Evolutionary conservation across 2,888 invertebrate genomes (phyloP), one percentile per base, ranked within the genome.

Genomic region (Drosophila ochracea): DNA sequence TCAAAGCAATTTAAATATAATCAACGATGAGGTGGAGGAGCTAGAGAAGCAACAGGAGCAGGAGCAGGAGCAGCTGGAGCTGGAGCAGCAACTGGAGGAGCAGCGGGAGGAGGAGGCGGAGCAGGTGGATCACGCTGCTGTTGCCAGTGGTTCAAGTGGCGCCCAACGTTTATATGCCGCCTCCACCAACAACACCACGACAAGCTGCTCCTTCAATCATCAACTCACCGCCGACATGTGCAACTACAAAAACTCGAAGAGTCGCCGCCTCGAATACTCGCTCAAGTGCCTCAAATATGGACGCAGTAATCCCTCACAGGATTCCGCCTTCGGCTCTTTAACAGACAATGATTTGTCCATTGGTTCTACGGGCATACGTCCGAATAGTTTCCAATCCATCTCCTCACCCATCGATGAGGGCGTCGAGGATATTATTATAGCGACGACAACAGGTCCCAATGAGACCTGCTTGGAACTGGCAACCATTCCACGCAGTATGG

Each of bases 341-440:
- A 93, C 93, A 58, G 93, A 93, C 78, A 93, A 93, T 71, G 93
- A 93, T 82, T 82, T 93, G 25, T 93, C 93, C 47, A 92, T 92
- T n/a, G 93, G 93, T 10, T 93, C 93, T 0, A 93, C 93, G 4
- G 93, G 93, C 73, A 93, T 93, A 70, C 92, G 93, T 3, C 80
- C 93, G 52, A 93, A 92, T 68, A 93, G 93, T 73, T 93, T 93
- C 69, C 93, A 93, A 66, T 93, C 93, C 33, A 93, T 93, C 16
- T 92, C 93, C 13, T 93, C 93, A 30, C 93, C 93, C 19, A 93
- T 93, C 33, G 93, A 93, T 73, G 93, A 93, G 68, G 93, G 93
- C n/a, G 93, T 93, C 21, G 93, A 93, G 75, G 93, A 93, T 77
- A 90, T 93, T 28, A 92, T 93, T 11, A 92, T 93, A 58, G 92